Evolutionary conservation across 2,113 vertebrate species (phyloP).

Genomic region (Lagenorhynchus albirostris): DNA sequence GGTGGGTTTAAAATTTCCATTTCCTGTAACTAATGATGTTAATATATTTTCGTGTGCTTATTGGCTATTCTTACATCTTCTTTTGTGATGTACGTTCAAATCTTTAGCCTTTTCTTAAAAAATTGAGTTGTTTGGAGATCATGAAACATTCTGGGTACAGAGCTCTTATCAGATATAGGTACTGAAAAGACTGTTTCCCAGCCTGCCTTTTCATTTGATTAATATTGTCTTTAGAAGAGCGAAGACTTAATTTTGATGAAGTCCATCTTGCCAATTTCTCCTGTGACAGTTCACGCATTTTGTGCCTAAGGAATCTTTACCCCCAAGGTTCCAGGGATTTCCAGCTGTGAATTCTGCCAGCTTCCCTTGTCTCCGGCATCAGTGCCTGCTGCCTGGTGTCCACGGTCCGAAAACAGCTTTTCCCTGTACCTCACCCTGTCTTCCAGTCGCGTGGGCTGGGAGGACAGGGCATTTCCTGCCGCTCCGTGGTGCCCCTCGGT

Average conservation of each 20-base stretch:
- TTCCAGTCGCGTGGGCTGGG: background rate
- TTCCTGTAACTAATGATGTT: background rate
- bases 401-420: background rate
- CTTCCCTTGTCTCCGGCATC: background rate
- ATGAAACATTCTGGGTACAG: background rate
- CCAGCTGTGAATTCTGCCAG: background rate
- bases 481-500: too few relatives aligned
- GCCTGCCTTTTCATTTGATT: background rate
- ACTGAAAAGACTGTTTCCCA: background rate
- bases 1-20: accelerated
- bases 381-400: background rate
- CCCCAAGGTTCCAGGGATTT: too few relatives aligned
- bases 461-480: background rate
- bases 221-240: background rate
- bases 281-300: background rate
- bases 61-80: background rate
- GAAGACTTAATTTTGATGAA: background rate
- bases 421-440: background rate
- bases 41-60: background rate
- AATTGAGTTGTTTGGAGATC: background rate
- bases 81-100: background rate
- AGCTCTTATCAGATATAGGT: background rate
- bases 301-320: background rate
- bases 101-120: background rate
- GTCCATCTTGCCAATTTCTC: background rate